Percentiles rank a stretch among this genome's conserved stretches.
These are phyloP conservation scores for Acropternis orthonyx DNA, from an alignment of 2,797 vertebrate species.

Conservation along the genomic window DNA sequence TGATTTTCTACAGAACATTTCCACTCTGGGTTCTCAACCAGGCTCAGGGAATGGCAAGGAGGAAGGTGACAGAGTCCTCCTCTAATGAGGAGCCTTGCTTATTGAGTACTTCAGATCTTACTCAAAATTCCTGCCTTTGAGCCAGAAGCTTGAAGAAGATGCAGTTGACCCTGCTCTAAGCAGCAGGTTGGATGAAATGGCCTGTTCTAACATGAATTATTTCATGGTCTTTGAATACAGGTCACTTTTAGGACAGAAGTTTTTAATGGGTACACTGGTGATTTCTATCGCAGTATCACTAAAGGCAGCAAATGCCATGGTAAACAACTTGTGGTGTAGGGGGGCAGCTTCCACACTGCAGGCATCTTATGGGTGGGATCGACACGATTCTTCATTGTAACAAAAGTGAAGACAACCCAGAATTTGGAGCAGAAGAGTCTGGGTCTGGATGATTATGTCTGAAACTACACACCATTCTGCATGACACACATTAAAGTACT, in stretches of 20 bases:
- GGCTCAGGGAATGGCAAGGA: neutral
- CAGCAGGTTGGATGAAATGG: neutral
- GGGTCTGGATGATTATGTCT: neutral
- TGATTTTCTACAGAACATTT: neutral
- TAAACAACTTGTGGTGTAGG: neutral
- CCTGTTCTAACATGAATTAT: neutral
- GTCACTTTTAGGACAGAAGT: neutral
- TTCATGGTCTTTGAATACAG: fast-evolving
- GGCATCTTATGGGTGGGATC: neutral
- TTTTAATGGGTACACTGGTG: neutral
- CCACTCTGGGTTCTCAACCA: neutral
- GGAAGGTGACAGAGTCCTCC: neutral
- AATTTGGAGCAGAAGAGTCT: neutral
- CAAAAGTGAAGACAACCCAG: neutral
- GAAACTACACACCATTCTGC: neutral
- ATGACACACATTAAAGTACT: neutral
- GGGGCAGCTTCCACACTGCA: neutral
- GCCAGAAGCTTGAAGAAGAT: neutral
- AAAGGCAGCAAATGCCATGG: neutral
- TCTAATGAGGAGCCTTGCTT: neutral
- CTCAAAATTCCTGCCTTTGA: neutral
- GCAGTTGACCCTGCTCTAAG: neutral
- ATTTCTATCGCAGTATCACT: neutral
- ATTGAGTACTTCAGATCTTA: neutral
- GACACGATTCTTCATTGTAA: neutral